Evolutionary conservation across 2,113 vertebrate species (phyloP).

Genomic region (Hassar affinis): DNA sequence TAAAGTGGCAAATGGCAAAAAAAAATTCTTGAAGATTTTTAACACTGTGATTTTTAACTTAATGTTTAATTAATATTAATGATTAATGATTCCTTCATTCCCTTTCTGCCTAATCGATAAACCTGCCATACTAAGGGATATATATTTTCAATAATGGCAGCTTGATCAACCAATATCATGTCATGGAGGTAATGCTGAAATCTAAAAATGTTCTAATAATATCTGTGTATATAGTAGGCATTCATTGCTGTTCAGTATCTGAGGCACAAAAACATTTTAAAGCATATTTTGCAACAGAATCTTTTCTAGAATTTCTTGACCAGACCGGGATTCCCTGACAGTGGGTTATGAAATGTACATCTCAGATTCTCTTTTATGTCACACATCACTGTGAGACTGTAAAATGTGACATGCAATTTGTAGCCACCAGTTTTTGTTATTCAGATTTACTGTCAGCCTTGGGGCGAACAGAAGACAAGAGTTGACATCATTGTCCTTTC

Average conservation of each 20-base stretch:
- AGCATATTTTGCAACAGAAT: not conserved
- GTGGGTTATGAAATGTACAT: not conserved
- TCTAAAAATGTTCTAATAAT: not conserved
- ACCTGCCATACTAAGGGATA: not conserved
- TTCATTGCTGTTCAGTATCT: not conserved
- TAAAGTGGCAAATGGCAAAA: no score
- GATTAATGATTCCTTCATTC: not conserved
- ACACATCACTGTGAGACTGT: not conserved
- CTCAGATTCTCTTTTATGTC: constrained; percentile 15
- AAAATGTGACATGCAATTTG: constrained; percentile 44
- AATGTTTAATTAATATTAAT: not conserved
- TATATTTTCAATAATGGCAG: not conserved
- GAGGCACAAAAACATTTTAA: not conserved
- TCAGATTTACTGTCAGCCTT: constrained; percentile 32
- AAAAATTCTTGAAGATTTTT: no score
- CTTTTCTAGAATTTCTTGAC: not conserved
- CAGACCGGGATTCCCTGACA: not conserved
- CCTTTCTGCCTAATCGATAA: not conserved
- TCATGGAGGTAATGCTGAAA: not conserved
- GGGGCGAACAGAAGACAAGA: constrained; percentile 18
- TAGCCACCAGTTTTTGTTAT: constrained; percentile 38
- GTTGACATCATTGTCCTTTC: constrained; percentile 44
- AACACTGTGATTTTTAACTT: not conserved
- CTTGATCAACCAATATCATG: not conserved
- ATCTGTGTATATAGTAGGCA: not conserved